Percentiles rank a stretch among this genome's conserved stretches.
Evolutionary conservation across 2,797 vertebrate genomes (phyloP).

Genomic region (Graptemys geographica): DNA sequence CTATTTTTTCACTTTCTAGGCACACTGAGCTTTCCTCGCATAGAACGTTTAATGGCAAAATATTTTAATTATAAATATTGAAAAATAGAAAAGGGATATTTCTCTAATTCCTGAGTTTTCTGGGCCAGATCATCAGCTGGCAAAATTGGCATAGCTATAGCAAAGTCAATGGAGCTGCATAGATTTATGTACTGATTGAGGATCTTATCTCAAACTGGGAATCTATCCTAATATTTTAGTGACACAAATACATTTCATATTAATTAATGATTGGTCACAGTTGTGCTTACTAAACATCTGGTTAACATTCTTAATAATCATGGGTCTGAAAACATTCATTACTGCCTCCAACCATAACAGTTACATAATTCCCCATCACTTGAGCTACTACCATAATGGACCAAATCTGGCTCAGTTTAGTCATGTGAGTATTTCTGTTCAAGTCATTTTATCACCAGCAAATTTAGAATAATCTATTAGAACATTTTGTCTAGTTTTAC

Average conservation of each 20-base stretch:
- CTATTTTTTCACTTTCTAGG: not conserved
- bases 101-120: conserved; percentile 2
- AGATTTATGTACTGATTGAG: not conserved
- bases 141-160: not conserved
- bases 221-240: conserved; percentile 2
- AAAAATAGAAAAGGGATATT: not conserved
- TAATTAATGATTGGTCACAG: not conserved
- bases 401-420: conserved; percentile 41
- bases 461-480: conserved; percentile 37
- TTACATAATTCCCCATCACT: not conserved
- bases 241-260: not conserved
- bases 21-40: not conserved
- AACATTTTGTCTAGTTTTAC: conserved; percentile 34
- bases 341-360: conserved; percentile 40
- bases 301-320: conserved; percentile 20
- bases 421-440: conserved; percentile 42
- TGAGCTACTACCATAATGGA: conserved; percentile 38
- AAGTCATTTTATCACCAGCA: conserved; percentile 32
- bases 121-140: not conserved
- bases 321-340: not conserved
- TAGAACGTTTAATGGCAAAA: not conserved
- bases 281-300: conserved; percentile 5
- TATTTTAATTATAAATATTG: not conserved
- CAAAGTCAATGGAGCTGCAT: not conserved
- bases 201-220: not conserved